phyloP scores from a whole-genome alignment of 2,113 vertebrate genomes.

The Ictalurus furcatus region DNA sequence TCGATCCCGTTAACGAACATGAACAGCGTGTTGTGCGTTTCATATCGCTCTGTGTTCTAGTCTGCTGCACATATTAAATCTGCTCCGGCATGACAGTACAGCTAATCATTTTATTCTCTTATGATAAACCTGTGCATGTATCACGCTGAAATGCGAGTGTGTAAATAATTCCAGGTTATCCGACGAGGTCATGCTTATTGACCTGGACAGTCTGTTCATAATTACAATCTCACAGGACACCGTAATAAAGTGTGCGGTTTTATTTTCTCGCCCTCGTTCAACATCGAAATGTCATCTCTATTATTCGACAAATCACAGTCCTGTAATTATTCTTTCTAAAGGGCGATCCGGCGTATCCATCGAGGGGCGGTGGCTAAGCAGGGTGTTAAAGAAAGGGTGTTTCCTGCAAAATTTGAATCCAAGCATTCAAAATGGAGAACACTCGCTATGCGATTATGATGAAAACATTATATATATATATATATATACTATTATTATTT shows the following conservation, averaged over 20 bases:
- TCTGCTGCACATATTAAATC: conserved; percentile 8
- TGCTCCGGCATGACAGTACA: neutral
- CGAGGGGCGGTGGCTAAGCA: neutral
- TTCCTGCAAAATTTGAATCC: too few species aligned
- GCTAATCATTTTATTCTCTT: neutral
- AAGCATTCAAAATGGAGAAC: too few species aligned
- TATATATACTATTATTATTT: too few species aligned
- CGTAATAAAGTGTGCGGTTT: neutral
- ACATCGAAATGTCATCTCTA: neutral
- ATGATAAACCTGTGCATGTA: neutral
- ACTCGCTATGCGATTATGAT: too few species aligned
- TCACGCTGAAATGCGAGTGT: neutral
- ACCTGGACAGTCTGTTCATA: neutral
- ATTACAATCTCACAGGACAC: neutral
- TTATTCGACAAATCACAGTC: neutral
- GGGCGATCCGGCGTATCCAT: neutral
- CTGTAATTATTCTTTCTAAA: neutral
- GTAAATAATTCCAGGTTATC: conserved; percentile 12
- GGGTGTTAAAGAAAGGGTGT: too few species aligned
- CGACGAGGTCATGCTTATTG: neutral
- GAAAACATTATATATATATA: too few species aligned
- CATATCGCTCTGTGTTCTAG: neutral
- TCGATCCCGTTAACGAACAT: neutral
- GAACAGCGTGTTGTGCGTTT: neutral
- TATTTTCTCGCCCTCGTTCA: neutral